A percentile compares a stretch with the other conserved stretches of the same genome.
These are phyloP conservation scores for Emydoidea blandingii DNA, from an alignment of 2,797 vertebrate genomes.

Conservation along the genomic window DNA sequence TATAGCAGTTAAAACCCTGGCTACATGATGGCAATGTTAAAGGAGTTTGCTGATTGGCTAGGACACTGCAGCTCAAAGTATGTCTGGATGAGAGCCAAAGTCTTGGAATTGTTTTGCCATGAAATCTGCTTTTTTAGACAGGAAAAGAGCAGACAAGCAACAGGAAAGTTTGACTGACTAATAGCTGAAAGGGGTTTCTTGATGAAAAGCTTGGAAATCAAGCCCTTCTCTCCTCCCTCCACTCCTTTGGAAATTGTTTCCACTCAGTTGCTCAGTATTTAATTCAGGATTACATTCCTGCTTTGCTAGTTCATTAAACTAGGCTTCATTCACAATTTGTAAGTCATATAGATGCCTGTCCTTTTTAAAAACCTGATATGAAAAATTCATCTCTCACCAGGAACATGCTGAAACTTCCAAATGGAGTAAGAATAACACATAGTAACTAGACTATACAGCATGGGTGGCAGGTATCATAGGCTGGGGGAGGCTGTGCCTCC, in stretches of 20 bases:
- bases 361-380: background rate
- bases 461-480: no score
- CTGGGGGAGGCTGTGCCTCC: no score
- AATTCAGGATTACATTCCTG: background rate
- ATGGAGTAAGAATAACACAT: background rate
- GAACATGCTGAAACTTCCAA: background rate
- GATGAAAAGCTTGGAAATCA: conserved; percentile 71
- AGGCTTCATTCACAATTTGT: background rate
- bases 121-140: conserved; percentile 71
- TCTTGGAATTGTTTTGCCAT: conserved; percentile 75
- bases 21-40: conserved; percentile 68
- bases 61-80: conserved; percentile 56
- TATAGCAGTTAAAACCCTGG: conserved; percentile 5
- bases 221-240: conserved; percentile 37
- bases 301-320: background rate
- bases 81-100: conserved; percentile 67
- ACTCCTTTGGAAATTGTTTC: background rate
- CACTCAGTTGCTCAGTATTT: background rate
- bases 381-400: background rate
- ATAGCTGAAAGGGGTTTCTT: conserved; percentile 46
- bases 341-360: background rate
- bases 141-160: conserved; percentile 45
- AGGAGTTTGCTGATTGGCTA: conserved; percentile 50
- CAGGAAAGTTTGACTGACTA: conserved; percentile 45
- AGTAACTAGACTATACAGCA: background rate